Evolutionary conservation across 2,888 invertebrate species (phyloP).

Genomic region (Drosophila sordidapex): DNA sequence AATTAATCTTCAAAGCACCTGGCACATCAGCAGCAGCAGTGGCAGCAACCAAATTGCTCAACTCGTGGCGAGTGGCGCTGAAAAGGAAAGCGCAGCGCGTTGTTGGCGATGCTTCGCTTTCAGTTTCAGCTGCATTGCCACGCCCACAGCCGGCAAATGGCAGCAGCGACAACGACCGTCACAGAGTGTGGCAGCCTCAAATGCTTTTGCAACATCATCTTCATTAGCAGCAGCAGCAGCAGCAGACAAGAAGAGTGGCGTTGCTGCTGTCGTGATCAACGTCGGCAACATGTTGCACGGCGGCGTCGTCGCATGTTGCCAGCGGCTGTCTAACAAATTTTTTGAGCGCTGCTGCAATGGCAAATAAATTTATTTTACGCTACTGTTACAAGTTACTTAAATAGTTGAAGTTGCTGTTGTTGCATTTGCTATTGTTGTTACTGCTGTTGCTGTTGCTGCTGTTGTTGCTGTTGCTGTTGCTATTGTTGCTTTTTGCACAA

Average conservation of each 20-base stretch:
- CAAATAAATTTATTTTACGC: constrained; percentile 73
- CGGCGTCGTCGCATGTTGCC: constrained; percentile 43
- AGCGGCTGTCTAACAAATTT: constrained; percentile 32
- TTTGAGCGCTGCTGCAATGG: constrained; percentile 57
- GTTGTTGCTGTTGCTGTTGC: constrained; percentile 34
- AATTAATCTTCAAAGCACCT: constrained; percentile 49
- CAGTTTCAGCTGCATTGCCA: constrained; percentile 59
- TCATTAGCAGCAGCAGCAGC: constrained; percentile 58
- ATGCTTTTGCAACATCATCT: constrained; percentile 74
- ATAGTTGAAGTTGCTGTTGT: constrained; percentile 53
- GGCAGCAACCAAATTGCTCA: constrained; percentile 35
- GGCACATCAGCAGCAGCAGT: constrained; percentile 26
- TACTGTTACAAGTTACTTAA: constrained; percentile 76
- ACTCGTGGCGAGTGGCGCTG: constrained; percentile 23
- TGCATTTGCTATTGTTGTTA: constrained; percentile 35
- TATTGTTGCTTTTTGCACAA: constrained; percentile 64
- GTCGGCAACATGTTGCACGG: constrained; percentile 56
- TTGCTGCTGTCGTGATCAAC: constrained; percentile 36
- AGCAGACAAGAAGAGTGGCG: not conserved
- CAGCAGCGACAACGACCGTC: constrained; percentile 54
- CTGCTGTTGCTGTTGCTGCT: constrained; percentile 32
- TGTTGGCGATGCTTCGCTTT: constrained; percentile 50
- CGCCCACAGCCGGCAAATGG: constrained; percentile 50
- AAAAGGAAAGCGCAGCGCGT: constrained; percentile 68
- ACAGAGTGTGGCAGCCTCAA: constrained; percentile 30